phyloP scores from a whole-genome alignment of 2,113 vertebrate genomes.

The Trinectes maculatus region DNA sequence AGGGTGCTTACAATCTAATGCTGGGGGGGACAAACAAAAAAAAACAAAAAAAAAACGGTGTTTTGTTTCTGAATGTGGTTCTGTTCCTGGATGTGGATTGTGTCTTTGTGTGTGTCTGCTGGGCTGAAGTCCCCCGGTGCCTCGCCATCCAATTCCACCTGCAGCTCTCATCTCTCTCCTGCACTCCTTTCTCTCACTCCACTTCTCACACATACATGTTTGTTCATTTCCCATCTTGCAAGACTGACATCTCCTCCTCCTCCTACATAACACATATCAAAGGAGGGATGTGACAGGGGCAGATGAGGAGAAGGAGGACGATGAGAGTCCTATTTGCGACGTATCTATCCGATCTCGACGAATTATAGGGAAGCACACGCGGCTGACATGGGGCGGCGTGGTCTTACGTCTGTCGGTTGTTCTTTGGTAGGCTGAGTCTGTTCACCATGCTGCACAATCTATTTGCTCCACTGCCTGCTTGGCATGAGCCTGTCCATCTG shows the following conservation, averaged over 20 bases:
- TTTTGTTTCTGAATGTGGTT: constrained; percentile 24
- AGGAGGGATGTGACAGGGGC: constrained; percentile 74
- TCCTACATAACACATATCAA: constrained; percentile 75
- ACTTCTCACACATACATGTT: constrained; percentile 66
- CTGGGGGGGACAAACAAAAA: no score
- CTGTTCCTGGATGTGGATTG: constrained; percentile 29
- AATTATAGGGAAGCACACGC: constrained; percentile 67
- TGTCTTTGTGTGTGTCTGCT: constrained; percentile 39
- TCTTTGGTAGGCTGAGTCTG: constrained; percentile 75
- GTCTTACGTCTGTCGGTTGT: constrained; percentile 70
- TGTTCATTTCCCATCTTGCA: constrained; percentile 73
- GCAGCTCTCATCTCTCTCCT: constrained; percentile 61
- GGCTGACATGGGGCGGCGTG: constrained; percentile 64
- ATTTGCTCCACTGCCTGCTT: constrained; percentile 81
- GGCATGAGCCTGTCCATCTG: constrained; percentile 83
- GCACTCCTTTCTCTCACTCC: constrained; percentile 56
- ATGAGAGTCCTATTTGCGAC: constrained; percentile 75
- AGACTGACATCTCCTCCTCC: constrained; percentile 72
- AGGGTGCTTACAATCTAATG: constrained; percentile 28
- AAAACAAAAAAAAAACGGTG: neutral
- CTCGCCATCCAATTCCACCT: constrained; percentile 71
- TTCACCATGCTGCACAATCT: constrained; percentile 80
- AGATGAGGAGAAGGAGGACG: constrained; percentile 71
- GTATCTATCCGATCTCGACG: constrained; percentile 69
- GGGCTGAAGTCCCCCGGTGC: constrained; percentile 57